Conservation (phyloP, 2,888 invertebrate species). For the Acronicta leporina region DNA sequence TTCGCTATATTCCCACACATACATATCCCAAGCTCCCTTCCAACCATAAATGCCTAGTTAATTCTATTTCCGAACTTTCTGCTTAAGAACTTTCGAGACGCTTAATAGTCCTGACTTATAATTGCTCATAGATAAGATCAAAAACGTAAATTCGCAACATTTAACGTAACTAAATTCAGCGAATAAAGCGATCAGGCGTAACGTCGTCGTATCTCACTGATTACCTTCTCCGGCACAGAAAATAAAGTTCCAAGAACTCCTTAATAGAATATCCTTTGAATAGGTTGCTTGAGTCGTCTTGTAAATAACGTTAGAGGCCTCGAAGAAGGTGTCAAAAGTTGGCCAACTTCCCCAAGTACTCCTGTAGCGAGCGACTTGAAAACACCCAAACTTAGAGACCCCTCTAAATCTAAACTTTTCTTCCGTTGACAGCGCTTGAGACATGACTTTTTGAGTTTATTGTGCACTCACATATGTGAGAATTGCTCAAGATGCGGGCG, state of each 20-base stretch:
- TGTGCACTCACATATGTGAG: slow-evolving; percentile 55
- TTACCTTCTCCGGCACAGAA: slow-evolving; percentile 60
- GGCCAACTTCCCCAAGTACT: slow-evolving; percentile 55
- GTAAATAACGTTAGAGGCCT: slow-evolving; percentile 70
- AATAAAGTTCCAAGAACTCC: slow-evolving; percentile 67
- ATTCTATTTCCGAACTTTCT: slow-evolving; percentile 39
- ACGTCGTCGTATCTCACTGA: slow-evolving; percentile 54
- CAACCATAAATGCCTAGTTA: slow-evolving; percentile 35
- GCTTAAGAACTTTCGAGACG: slow-evolving; percentile 29
- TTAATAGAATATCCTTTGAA: slow-evolving; percentile 72
- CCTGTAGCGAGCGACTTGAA: slow-evolving; percentile 55
- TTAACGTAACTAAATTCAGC: slow-evolving; percentile 41
- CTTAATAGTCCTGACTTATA: slow-evolving; percentile 41
- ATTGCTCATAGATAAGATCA: slow-evolving; percentile 51
- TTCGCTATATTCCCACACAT: too few species aligned
- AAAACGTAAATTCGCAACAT: slow-evolving; percentile 43
- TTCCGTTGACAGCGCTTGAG: slow-evolving; percentile 70
- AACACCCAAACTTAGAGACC: slow-evolving; percentile 71
- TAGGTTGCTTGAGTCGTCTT: slow-evolving; percentile 64
- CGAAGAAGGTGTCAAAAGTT: slow-evolving; percentile 71
- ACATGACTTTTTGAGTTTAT: slow-evolving; percentile 68
- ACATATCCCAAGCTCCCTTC: slow-evolving; percentile 3
- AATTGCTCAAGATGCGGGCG: slow-evolving; percentile 38
- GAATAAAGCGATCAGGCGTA: slow-evolving; percentile 38
- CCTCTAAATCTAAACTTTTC: slow-evolving; percentile 78